Conservation (phyloP, 2,797 vertebrate genomes). For the Sebastes elongatus region DNA sequence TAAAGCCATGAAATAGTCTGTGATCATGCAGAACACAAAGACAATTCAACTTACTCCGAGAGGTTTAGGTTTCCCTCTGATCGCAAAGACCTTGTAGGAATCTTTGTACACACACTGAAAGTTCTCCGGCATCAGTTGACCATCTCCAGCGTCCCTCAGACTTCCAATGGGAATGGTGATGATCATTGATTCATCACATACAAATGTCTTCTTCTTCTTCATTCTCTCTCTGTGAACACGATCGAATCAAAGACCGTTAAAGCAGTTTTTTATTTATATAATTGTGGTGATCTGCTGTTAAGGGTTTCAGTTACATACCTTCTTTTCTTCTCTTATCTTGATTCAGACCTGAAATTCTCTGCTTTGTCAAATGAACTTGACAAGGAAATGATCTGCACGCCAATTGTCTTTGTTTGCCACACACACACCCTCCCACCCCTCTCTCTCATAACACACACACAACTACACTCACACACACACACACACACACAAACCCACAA, state of each 20-base stretch:
- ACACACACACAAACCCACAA: not conserved
- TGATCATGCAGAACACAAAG: not conserved
- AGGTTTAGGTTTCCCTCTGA: constrained; percentile 74
- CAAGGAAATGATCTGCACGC: constrained; percentile 51
- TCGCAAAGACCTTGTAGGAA: constrained; percentile 78
- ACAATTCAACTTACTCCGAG: constrained; percentile 71
- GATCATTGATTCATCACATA: constrained; percentile 76
- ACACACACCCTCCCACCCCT: too few species aligned
- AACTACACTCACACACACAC: not conserved
- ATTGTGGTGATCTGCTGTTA: not conserved
- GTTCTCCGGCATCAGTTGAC: constrained; percentile 73
- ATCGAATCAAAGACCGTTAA: not conserved
- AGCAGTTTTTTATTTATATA: not conserved
- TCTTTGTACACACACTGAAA: constrained; percentile 82
- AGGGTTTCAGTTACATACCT: constrained; percentile 23
- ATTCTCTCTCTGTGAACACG: constrained; percentile 44
- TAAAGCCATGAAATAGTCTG: not conserved
- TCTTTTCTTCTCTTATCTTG: not conserved
- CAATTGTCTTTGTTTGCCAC: too few species aligned
- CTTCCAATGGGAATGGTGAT: constrained; percentile 79
- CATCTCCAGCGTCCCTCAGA: constrained; percentile 25
- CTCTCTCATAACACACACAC: not conserved
- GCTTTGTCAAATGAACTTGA: constrained; percentile 17
- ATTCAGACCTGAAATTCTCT: constrained; percentile 17
- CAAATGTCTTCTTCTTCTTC: constrained; percentile 73